Conservation (phyloP, 2,113 vertebrate genomes). For the Bubalus kerabau region DNA sequence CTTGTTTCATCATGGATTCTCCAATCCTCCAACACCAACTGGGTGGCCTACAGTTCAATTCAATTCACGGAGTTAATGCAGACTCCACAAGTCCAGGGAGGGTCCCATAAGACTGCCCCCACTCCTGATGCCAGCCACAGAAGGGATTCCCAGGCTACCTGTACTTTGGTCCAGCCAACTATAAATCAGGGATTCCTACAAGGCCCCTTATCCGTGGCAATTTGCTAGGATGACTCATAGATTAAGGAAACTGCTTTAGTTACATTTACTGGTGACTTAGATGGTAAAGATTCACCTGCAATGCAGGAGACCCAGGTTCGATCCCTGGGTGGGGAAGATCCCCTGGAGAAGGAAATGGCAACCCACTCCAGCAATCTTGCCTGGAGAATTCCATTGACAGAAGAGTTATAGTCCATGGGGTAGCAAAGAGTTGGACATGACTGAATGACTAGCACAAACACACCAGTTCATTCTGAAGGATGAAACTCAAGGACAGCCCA, state of each 20-base stretch:
- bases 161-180: background rate
- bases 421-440: background rate
- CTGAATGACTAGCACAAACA: background rate
- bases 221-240: background rate
- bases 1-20: background rate
- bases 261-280: background rate
- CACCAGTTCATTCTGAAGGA: background rate
- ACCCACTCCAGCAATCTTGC: background rate
- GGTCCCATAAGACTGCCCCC: background rate
- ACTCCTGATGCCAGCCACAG: background rate
- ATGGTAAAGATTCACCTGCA: background rate
- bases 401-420: background rate
- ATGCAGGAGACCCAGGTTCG: background rate
- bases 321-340: background rate
- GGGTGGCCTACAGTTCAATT: background rate
- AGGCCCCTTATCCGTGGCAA: accelerated
- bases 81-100: background rate
- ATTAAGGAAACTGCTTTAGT: background rate
- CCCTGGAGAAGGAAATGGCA: background rate
- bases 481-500: background rate
- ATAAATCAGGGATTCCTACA: background rate
- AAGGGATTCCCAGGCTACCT: background rate
- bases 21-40: background rate
- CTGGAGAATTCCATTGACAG: background rate
- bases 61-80: background rate